A percentile compares a stretch with the other conserved stretches of the same genome.
Evolutionary conservation across 2,797 vertebrate species (phyloP).

Genomic region (Pipistrellus pygmaeus): DNA sequence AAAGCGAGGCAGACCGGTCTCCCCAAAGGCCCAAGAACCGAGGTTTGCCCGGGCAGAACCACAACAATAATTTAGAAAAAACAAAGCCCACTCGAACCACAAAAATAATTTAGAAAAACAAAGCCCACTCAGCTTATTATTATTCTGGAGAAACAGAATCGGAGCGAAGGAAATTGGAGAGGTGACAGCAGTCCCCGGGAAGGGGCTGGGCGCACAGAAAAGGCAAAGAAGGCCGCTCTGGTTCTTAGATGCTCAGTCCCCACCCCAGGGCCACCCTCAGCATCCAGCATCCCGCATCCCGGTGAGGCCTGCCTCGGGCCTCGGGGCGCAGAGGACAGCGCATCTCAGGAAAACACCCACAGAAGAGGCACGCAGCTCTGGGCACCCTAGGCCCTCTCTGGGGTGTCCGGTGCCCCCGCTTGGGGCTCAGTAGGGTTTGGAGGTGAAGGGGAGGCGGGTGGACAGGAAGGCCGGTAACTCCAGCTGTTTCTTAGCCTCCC

Average conservation of each 20-base stretch:
- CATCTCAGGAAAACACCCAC: not conserved
- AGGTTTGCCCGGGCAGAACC: not conserved
- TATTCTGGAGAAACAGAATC: not conserved
- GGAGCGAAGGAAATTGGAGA: not conserved
- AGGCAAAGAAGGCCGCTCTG: not conserved
- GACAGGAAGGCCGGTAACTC: not conserved
- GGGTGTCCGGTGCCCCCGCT: not conserved
- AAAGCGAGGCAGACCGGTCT: not conserved
- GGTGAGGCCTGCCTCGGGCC: rapidly evolving
- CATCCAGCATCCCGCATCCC: too few species aligned
- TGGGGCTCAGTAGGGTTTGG: not conserved
- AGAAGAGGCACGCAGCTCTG: not conserved
- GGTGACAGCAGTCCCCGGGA: rapidly evolving
- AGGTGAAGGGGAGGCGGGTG: not conserved
- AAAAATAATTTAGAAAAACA: constrained; percentile 35
- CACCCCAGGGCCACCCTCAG: not conserved
- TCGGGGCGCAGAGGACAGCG: not conserved
- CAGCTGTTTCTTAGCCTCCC: not conserved
- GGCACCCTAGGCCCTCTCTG: not conserved
- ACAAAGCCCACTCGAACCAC: not conserved
- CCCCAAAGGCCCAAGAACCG: not conserved
- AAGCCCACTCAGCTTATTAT: not conserved
- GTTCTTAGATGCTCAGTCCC: not conserved
- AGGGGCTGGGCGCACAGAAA: not conserved
- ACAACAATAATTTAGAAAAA: constrained; percentile 42